These are phyloP conservation scores for Miltochrista miniata DNA, from an alignment of 2,888 invertebrate species.

Conservation along the genomic window DNA sequence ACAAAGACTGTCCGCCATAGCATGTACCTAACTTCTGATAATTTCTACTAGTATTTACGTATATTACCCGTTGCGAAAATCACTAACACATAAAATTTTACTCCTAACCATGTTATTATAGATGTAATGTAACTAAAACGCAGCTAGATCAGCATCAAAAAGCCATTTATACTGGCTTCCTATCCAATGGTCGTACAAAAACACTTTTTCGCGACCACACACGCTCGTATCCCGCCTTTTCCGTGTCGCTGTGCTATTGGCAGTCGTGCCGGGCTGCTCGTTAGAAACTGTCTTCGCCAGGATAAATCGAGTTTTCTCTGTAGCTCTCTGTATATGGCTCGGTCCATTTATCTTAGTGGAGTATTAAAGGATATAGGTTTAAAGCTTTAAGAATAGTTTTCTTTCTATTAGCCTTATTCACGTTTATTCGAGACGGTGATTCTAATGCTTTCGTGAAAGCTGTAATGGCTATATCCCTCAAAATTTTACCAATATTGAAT, in stretches of 20 bases:
- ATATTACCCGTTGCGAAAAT: too few relatives aligned
- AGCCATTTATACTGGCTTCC: slow-evolving; percentile 17
- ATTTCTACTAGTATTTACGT: too few relatives aligned
- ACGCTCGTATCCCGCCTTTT: slow-evolving; percentile 63
- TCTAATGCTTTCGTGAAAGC: too few relatives aligned
- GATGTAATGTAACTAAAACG: neutral
- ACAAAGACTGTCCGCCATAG: too few relatives aligned
- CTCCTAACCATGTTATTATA: too few relatives aligned
- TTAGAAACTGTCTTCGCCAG: slow-evolving; percentile 54
- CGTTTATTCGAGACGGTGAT: too few relatives aligned
- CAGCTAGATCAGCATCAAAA: slow-evolving; percentile 7
- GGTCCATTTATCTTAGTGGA: slow-evolving; percentile 47
- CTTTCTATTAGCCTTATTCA: too few relatives aligned
- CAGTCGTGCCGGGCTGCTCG: slow-evolving; percentile 53
- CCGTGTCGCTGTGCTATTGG: slow-evolving; percentile 56
- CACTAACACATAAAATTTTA: too few relatives aligned
- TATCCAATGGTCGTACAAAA: slow-evolving; percentile 21
- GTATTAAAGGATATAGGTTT: slow-evolving; percentile 35
- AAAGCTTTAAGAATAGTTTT: slow-evolving; percentile 15
- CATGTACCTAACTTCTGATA: too few relatives aligned
- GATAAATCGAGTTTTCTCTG: slow-evolving; percentile 62
- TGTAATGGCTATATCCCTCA: too few relatives aligned
- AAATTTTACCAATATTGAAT: too few relatives aligned
- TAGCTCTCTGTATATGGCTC: slow-evolving; percentile 44
- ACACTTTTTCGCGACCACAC: slow-evolving; percentile 48